A percentile compares a stretch with the other conserved stretches of the same genome.
Conservation (phyloP, 37 sponge, comb jelly and placozoan genomes). For the Ianthella basta region DNA sequence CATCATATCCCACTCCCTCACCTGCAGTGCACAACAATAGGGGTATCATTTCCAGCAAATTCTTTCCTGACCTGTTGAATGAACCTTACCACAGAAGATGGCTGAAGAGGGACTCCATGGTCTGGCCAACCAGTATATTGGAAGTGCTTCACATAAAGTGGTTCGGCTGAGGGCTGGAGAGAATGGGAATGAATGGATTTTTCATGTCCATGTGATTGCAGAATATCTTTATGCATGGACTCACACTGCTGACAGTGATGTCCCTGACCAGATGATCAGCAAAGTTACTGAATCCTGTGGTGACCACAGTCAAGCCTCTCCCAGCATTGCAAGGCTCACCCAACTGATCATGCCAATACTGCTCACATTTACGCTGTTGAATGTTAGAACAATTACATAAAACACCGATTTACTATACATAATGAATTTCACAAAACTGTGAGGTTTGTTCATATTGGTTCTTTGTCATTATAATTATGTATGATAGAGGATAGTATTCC, state of each 20-base stretch:
- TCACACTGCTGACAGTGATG: background rate
- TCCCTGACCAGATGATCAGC: background rate
- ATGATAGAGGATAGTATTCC: no score
- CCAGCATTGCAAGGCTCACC: background rate
- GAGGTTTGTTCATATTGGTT: no score
- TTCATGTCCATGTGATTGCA: no score
- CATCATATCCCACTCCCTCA: no score
- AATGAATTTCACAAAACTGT: no score
- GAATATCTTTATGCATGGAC: no score
- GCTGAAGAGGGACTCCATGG: slow-evolving; percentile 55
- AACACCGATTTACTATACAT: no score
- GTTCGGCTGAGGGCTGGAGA: no score
- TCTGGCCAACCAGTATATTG: slow-evolving; percentile 65
- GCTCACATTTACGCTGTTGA: background rate
- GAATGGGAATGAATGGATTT: no score
- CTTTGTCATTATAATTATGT: no score
- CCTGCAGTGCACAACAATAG: slow-evolving; percentile 41
- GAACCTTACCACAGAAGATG: slow-evolving; percentile 29
- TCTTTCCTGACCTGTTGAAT: slow-evolving; percentile 39
- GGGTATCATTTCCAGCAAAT: background rate
- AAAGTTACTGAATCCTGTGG: background rate
- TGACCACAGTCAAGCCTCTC: background rate
- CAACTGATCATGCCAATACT: background rate
- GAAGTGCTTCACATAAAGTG: slow-evolving; percentile 30
- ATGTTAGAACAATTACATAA: no score